Evolutionary conservation across 2,113 vertebrate species (phyloP).

Genomic region (Carassius carassius): DNA sequence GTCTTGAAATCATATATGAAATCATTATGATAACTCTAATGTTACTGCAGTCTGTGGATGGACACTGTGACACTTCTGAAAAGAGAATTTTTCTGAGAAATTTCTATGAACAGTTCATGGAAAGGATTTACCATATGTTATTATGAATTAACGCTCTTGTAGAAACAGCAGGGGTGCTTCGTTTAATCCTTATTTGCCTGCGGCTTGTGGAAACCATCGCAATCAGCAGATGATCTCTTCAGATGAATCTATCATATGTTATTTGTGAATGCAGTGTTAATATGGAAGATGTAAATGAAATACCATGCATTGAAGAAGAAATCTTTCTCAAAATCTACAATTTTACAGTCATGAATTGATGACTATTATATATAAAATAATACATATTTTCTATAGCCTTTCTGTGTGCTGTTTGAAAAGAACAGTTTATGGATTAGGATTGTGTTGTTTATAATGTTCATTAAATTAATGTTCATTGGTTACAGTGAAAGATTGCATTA

Average conservation of each 20-base stretch:
- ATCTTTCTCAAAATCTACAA: background rate
- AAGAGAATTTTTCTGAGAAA: background rate
- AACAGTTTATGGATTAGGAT: background rate
- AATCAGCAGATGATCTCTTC: background rate
- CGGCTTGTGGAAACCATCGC: background rate
- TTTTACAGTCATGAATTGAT: background rate
- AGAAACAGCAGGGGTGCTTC: slow-evolving; percentile 7
- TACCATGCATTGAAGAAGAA: background rate
- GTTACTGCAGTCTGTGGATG: too few relatives aligned
- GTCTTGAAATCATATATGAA: background rate
- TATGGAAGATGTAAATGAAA: slow-evolving; percentile 4
- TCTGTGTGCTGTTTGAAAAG: background rate
- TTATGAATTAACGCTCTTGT: background rate
- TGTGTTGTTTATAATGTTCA: background rate
- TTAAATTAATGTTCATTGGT: background rate
- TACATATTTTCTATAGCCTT: background rate
- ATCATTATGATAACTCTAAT: background rate
- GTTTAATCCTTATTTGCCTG: background rate
- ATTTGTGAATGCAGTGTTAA: background rate
- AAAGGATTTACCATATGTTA: background rate
- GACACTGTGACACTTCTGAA: too few relatives aligned
- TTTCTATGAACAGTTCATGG: background rate
- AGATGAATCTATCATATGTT: background rate
- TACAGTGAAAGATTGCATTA: background rate
- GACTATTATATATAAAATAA: background rate